Evolutionary conservation across 2,113 vertebrate genomes (phyloP).

Genomic region (Lepus americanus): DNA sequence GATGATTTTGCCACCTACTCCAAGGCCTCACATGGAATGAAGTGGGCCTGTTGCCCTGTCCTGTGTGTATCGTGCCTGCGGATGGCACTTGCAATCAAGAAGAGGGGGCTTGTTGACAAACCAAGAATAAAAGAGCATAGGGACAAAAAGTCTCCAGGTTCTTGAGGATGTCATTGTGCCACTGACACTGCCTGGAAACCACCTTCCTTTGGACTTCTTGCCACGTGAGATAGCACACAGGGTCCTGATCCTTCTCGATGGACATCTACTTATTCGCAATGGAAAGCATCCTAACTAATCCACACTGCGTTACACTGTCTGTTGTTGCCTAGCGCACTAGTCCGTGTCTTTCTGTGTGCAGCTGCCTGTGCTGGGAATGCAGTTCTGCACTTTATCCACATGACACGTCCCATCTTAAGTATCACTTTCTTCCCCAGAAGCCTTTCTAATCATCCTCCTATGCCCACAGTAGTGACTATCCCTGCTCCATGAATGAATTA

Average conservation of each 20-base stretch:
- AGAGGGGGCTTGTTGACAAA: not conserved
- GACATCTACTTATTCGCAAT: not conserved
- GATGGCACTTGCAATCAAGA: not conserved
- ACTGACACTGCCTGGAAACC: not conserved
- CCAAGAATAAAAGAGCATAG: not conserved
- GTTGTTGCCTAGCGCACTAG: not conserved
- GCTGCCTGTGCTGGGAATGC: not conserved
- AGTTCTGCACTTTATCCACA: not conserved
- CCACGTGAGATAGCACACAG: not conserved
- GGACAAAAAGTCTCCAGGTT: not conserved
- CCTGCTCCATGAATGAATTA: conserved; percentile 26
- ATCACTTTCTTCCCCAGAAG: not conserved
- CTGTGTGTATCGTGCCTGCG: not conserved
- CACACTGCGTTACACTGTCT: not conserved
- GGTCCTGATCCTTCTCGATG: conserved; percentile 17
- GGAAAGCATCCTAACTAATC: not conserved
- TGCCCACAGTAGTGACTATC: not conserved
- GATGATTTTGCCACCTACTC: not conserved
- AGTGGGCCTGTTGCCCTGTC: not conserved
- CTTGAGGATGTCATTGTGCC: not conserved
- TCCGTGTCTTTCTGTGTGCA: not conserved
- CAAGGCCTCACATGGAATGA: not conserved
- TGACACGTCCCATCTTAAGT: not conserved
- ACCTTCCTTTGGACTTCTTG: conserved; percentile 23
- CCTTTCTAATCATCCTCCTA: not conserved